A percentile compares a stretch with the other conserved stretches of the same genome.
phyloP scores from a whole-genome alignment of 2,113 vertebrate species.

The Coracopsis vasa region DNA sequence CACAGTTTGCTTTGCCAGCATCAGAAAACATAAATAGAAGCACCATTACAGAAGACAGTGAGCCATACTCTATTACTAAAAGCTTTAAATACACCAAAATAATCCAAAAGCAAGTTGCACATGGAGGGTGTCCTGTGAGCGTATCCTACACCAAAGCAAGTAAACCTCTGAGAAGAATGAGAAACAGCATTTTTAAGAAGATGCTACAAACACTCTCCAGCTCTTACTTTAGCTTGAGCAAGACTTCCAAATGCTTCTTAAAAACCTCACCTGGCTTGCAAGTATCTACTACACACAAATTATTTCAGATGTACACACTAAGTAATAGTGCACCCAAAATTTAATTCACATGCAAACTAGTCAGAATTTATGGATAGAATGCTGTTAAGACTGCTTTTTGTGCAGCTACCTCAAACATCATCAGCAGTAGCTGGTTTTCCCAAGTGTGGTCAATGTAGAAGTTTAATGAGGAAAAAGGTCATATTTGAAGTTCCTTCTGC shows the following conservation, averaged over 20 bases:
- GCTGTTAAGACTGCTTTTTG: not conserved
- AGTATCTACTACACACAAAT: not conserved
- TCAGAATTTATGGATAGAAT: not conserved
- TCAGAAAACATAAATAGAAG: not conserved
- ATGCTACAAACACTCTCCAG: not conserved
- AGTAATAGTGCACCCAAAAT: not conserved
- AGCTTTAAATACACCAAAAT: not conserved
- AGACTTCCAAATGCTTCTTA: not conserved
- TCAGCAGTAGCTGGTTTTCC: not conserved
- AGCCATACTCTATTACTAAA: not conserved
- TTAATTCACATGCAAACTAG: not conserved
- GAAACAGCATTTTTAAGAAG: not conserved
- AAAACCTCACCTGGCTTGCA: not conserved
- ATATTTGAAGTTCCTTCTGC: not conserved
- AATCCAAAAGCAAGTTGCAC: not conserved
- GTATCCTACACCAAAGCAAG: not conserved
- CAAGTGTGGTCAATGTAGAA: not conserved
- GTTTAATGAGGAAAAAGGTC: not conserved
- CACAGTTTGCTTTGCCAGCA: not conserved
- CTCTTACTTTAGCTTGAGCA: not conserved
- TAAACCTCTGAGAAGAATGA: not conserved
- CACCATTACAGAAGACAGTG: not conserved
- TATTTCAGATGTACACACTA: not conserved
- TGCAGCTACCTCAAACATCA: not conserved
- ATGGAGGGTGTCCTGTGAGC: not conserved